These are phyloP conservation scores for Proteles cristata DNA, from an alignment of 2,113 vertebrate genomes.

Conservation along the genomic window DNA sequence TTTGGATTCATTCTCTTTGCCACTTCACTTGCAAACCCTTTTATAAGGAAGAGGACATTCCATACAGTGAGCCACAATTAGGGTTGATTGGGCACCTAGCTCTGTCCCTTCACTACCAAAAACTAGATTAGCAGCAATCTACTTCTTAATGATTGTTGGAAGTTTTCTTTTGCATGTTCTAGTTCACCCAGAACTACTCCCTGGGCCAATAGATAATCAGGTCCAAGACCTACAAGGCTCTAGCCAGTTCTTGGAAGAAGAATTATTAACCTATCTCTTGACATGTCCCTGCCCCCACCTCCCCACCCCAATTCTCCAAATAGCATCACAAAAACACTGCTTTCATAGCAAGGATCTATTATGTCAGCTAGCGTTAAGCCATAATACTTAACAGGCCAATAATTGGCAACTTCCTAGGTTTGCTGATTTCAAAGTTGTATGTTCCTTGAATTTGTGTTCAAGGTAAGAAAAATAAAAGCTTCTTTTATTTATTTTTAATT, in stretches of 20 bases:
- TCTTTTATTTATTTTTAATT: no score
- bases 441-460: neutral
- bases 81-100: neutral
- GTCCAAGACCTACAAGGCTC: neutral
- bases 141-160: neutral
- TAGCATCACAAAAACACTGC: neutral
- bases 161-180: neutral
- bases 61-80: neutral
- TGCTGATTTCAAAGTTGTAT: neutral
- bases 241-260: neutral
- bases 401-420: neutral
- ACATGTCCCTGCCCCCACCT: neutral
- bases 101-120: neutral
- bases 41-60: neutral
- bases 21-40: neutral
- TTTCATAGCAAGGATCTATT: neutral
- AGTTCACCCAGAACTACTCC: neutral
- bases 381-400: neutral
- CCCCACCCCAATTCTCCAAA: neutral
- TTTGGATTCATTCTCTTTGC: neutral
- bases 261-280: neutral
- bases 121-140: neutral
- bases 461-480: neutral
- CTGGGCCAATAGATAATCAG: conserved; percentile 23
- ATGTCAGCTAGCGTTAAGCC: neutral